phyloP scores from a whole-genome alignment of 2,797 vertebrate species.

The Octomys mimax region DNA sequence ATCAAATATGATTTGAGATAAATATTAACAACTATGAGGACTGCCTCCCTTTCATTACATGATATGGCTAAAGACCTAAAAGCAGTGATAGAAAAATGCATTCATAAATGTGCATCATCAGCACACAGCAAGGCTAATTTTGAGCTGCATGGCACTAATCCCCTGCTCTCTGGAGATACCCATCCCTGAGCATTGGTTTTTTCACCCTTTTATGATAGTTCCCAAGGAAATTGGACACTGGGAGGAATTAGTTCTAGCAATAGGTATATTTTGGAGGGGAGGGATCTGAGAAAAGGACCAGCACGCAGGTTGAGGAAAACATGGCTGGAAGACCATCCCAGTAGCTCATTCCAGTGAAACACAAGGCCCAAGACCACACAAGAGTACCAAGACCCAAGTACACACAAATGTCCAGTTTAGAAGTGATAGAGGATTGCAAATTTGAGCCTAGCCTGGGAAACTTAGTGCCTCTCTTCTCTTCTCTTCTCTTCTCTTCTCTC shows the following conservation, averaged over 20 bases:
- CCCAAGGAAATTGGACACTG: conserved; percentile 68
- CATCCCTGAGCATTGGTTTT: conserved; percentile 74
- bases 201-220: conserved; percentile 67
- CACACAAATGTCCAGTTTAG: conserved; percentile 60
- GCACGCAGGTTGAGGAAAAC: conserved; percentile 82
- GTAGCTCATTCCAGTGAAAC: not conserved
- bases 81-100: conserved; percentile 92
- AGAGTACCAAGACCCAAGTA: conserved; percentile 49
- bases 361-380: conserved; percentile 13
- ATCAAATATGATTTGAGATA: conserved; percentile 87
- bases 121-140: conserved; percentile 86
- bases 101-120: conserved; percentile 96
- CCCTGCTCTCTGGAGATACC: conserved; percentile 74
- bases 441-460: not conserved
- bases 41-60: conserved; percentile 94
- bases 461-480: not conserved
- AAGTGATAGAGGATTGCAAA: conserved; percentile 48
- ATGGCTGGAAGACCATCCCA: conserved; percentile 23
- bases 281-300: conserved; percentile 80
- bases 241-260: conserved; percentile 79
- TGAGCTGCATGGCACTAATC: conserved; percentile 70
- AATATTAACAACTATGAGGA: conserved; percentile 93
- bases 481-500: no score
- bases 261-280: conserved; percentile 81
- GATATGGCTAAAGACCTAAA: conserved; percentile 90